Conservation (phyloP, 2,888 invertebrate species). For the Apomyelois bistriatella region DNA sequence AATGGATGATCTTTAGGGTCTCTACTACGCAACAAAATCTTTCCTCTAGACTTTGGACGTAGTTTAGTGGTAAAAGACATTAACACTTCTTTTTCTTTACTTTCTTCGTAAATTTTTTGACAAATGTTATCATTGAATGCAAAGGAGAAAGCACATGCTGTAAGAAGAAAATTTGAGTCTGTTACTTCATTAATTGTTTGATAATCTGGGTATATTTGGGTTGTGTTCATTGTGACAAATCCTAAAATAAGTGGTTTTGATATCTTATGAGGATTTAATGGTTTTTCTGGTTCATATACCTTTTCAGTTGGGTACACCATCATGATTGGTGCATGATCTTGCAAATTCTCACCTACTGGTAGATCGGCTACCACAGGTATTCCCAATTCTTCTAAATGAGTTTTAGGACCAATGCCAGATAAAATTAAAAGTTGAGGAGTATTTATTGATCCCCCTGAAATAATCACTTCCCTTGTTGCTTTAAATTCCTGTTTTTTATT, state of each 20-base stretch:
- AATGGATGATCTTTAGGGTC: conserved; percentile 5
- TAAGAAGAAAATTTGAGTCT: conserved; percentile 25
- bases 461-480: conserved; percentile 38
- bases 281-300: conserved; percentile 2
- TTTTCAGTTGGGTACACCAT: conserved; percentile 17
- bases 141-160: conserved; percentile 30
- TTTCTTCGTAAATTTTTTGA: conserved; percentile 25
- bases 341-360: conserved; percentile 48
- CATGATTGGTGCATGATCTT: conserved; percentile 32
- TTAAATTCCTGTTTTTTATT: conserved; percentile 19
- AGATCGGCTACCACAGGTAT: conserved; percentile 38
- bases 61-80: conserved; percentile 17
- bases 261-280: conserved; percentile 6
- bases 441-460: conserved; percentile 44
- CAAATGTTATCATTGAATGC: conserved; percentile 32
- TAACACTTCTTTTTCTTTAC: conserved; percentile 15
- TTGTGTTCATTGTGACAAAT: conserved; percentile 31
- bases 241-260: conserved; percentile 52
- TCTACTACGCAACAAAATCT: conserved; percentile 20
- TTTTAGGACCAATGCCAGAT: conserved; percentile 46
- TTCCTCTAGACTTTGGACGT: conserved; percentile 29
- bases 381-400: conserved; percentile 32
- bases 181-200: conserved; percentile 26
- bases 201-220: conserved; percentile 32
- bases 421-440: conserved; percentile 43